Percentiles rank a stretch among this genome's conserved stretches.
phyloP scores from a whole-genome alignment of 2,797 vertebrate genomes.

The Argentina silus region DNA sequence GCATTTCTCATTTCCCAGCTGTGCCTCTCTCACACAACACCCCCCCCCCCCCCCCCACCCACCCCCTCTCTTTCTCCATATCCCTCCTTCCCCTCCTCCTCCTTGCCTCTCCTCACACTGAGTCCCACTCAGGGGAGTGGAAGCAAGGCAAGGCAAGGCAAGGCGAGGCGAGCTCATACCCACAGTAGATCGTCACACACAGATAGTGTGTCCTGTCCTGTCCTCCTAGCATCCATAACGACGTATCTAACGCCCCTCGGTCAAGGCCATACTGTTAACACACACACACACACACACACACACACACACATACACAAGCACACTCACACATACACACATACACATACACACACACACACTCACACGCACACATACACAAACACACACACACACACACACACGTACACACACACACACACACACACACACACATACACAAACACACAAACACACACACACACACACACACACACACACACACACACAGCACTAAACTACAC shows the following conservation, averaged over 20 bases:
- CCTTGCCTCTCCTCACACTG: slow-evolving; percentile 31
- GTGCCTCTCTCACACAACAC: slow-evolving; percentile 73
- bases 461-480: background rate
- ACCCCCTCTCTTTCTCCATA: slow-evolving; percentile 8
- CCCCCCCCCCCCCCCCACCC: slow-evolving; percentile 31
- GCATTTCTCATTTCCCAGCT: slow-evolving; percentile 81
- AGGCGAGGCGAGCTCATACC: slow-evolving; percentile 24
- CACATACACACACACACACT: no score
- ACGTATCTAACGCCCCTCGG: slow-evolving; percentile 44
- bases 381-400: background rate
- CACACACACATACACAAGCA: background rate
- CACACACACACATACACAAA: background rate
- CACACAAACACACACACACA: background rate
- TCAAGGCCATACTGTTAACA: slow-evolving; percentile 45
- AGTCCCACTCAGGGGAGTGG: slow-evolving; percentile 57
- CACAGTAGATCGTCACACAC: slow-evolving; percentile 33
- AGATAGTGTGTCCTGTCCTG: slow-evolving; percentile 42
- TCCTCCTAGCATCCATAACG: slow-evolving; percentile 34
- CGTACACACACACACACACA: no score
- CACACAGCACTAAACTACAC: background rate
- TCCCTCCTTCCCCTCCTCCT: background rate
- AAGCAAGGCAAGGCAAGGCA: slow-evolving; percentile 36
- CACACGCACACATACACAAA: no score
- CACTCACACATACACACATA: no score
- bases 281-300: background rate